Evolutionary conservation across 1,140 invertebrate genomes (phyloP).

Genomic region (Scylla paramamosain): DNA sequence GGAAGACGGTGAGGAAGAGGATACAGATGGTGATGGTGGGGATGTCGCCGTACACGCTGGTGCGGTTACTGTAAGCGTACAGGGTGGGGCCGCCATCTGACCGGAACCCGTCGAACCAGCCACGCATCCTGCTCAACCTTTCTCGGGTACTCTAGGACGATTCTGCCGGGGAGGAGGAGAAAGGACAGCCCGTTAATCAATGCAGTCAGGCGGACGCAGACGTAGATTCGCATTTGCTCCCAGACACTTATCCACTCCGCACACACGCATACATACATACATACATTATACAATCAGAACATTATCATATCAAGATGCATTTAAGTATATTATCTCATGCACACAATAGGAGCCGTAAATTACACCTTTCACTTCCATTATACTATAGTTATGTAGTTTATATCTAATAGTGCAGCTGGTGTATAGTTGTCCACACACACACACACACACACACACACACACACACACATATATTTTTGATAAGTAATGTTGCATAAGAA

Average conservation of each 20-base stretch:
- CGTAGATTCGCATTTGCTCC: no score
- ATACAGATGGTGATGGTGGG: conserved; percentile 91
- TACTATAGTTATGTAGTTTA: no score
- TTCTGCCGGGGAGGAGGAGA: not conserved
- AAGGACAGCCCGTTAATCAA: not conserved
- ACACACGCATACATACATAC: not conserved
- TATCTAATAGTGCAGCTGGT: no score
- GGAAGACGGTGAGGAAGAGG: conserved; percentile 92
- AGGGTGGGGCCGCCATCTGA: conserved; percentile 95
- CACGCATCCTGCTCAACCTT: conserved; percentile 85
- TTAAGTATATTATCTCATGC: not conserved
- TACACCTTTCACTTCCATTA: no score
- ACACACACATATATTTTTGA: no score
- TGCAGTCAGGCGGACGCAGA: not conserved
- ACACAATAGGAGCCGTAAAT: not conserved
- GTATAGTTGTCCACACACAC: no score
- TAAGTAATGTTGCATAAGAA: no score
- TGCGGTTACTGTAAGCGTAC: conserved; percentile 95
- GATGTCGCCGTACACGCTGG: conserved; percentile 94
- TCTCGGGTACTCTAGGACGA: conserved; percentile 45
- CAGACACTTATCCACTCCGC: not conserved
- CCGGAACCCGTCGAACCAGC: conserved; percentile 96
- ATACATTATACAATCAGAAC: no score
- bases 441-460: no score
- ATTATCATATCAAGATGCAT: not conserved